Percentiles rank a stretch among this genome's conserved stretches.
These are phyloP conservation scores for Sarcophaga variegata DNA, from an alignment of 2,888 invertebrate genomes.

Conservation along the genomic window DNA sequence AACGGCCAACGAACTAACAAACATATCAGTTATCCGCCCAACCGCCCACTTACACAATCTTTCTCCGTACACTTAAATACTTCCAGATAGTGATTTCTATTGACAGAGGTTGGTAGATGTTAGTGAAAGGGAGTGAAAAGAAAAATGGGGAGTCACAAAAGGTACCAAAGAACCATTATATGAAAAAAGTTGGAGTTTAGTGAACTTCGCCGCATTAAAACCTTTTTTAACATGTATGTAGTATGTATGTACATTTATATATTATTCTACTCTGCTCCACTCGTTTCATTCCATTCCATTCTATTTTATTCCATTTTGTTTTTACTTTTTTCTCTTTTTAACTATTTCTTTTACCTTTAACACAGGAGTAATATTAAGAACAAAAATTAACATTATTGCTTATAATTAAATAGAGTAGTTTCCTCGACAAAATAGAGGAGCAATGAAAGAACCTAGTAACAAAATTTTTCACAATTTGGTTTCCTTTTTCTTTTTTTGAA, in stretches of 20 bases:
- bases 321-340: no score
- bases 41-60: background rate
- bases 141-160: background rate
- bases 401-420: background rate
- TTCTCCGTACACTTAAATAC: background rate
- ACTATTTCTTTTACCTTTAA: background rate
- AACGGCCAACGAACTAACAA: background rate
- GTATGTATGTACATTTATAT: background rate
- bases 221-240: background rate
- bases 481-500: no score
- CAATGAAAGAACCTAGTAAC: no score
- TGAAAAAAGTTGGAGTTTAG: background rate
- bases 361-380: background rate
- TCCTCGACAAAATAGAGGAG: no score
- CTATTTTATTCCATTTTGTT: no score
- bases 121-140: background rate
- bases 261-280: background rate
- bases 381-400: background rate
- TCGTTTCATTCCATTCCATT: background rate
- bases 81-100: background rate
- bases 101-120: background rate
- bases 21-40: background rate
- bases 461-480: no score
- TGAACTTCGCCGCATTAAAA: conserved; percentile 11
- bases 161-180: no score